Evolutionary conservation across 2,797 vertebrate species (phyloP), one percentile per base, ranked within the genome.

Genomic region (Oreonectes daqikongensis): DNA sequence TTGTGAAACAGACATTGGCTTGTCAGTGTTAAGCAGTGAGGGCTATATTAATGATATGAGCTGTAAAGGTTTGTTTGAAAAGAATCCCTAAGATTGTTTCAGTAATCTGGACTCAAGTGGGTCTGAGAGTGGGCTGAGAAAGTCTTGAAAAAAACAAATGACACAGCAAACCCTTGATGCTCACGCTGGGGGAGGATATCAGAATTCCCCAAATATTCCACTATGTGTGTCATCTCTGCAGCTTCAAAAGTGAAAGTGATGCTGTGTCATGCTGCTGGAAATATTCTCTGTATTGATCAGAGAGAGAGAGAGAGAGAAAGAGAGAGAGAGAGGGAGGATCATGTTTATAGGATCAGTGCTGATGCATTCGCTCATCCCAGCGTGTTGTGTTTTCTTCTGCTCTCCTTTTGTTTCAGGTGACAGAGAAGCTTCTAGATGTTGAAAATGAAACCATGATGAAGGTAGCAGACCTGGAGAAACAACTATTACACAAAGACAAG

Each of bases 391-490:
- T 52, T 64, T 64, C 52, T 40, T 35, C 2, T 9, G 32, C 9
- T 35, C 44, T 70, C 55, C 30, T 28, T 32, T 53, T 79, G 42
- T 44, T 70, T 26, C 86, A 99, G 97, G 94, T 98, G 82, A 95
- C 96, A 0, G 97, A 99, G 90, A 98, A 97, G 92, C 94, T 99
- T 80, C 90, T 97, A 87, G 97, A 99, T 84, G 90, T 97, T 79
- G 97, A 99, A 90, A 98, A 99, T 81, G 97, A 98, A 87, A 98
- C 96, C 44, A 95, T 99, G 91, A 98, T 96, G 96, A 94, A 96
- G 77, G 96, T 99, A 53, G 97, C 97, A 0, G 97, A 98, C 70
- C 89, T 99, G 83, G 97, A 99, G 90, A 99, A 98, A 85, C 90
- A 95, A 78, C 89, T 99, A 50, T 84, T 99, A 46, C 95, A 98